Base-by-base conservation (phyloP, 1,140 invertebrate species). In the Teleogryllus occipitalis region DNA sequence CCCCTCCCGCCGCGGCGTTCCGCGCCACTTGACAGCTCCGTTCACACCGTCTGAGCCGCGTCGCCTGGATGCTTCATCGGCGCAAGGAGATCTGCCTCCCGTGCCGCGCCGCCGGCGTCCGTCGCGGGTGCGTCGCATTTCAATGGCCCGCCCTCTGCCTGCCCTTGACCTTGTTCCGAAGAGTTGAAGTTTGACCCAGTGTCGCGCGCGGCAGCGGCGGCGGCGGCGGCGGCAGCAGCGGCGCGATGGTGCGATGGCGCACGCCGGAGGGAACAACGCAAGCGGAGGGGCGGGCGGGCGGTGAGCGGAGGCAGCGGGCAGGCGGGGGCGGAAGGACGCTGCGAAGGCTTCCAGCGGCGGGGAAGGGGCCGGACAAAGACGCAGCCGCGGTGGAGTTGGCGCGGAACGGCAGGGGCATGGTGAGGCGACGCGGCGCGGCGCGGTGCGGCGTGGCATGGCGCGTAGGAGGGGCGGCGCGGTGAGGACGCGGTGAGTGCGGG, bases 101-200 rank as follows among this genome's bases (percentile, higher is more conserved):
- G 49, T 54, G 27, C 54, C 54, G 14, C n/a, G 3, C 15, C 8
- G 47, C n/a, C 47, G n/a, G 22, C 48, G 46, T 76, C 22, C 75
- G 47, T 76, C 15, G 8, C 47, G 15, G n/a, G 18, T 5, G 4
- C n/a, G 14, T 48, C 76, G 14, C 74, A 75, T 8, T 54, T 48
- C 76, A 39, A 21, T 4, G 76, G 27, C n/a, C 14, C 48, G 76
- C 47, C 76, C 76, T 77, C 54, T 77, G 39, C 21, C 7, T 77
- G n/a, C 76, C 76, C 76, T 77, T 77, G 76, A 77, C 76, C 76
- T 77, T 77, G 76, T 77, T 77, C 21, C 76, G 14, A 21, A 47
- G 46, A 10, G 48, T 21, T 48, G 48, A 77, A 77, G 76, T 77
- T 77, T 77, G 76, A 77, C 76, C 76, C 76, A 77, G 76, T 77